A percentile compares a stretch with the other conserved stretches of the same genome.
phyloP scores from a whole-genome alignment of 2,888 invertebrate species.

The Drymonia ruficornis region DNA sequence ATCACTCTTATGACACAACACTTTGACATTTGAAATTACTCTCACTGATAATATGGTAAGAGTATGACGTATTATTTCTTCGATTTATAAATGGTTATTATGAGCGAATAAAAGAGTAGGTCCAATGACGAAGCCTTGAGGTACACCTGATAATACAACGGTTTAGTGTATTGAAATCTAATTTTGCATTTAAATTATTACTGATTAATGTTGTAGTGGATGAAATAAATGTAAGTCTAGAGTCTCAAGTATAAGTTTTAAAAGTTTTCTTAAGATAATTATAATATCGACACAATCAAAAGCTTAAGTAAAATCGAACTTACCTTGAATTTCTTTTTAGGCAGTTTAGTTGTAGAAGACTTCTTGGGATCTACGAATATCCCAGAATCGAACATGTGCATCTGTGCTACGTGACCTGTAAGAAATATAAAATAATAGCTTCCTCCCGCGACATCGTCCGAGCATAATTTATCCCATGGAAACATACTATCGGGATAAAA shows the following conservation, averaged over 20 bases:
- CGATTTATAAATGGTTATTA: too few species aligned
- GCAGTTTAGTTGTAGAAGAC: conserved; percentile 62
- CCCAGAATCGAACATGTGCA: conserved; percentile 83
- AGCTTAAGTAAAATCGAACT: conserved; percentile 3
- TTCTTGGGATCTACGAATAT: conserved; percentile 67
- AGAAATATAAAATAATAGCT: not conserved
- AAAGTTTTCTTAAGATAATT: not conserved
- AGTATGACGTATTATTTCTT: too few species aligned
- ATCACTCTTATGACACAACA: too few species aligned
- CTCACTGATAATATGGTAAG: too few species aligned
- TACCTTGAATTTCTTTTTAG: conserved; percentile 82
- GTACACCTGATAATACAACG: not conserved
- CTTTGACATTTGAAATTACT: not conserved
- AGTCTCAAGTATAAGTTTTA: not conserved
- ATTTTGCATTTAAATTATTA: too few species aligned
- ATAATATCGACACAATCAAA: not conserved
- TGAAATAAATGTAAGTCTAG: not conserved
- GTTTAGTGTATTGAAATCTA: not conserved
- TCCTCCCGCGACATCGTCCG: too few species aligned
- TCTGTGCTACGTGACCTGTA: conserved; percentile 83
- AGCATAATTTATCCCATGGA: too few species aligned
- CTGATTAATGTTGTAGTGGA: too few species aligned
- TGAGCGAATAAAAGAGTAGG: not conserved
- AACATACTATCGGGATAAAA: too few species aligned
- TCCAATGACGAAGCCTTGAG: not conserved